Evolutionary conservation across 2,888 invertebrate genomes (phyloP).

Genomic region (Sinhomidia bicolor): DNA sequence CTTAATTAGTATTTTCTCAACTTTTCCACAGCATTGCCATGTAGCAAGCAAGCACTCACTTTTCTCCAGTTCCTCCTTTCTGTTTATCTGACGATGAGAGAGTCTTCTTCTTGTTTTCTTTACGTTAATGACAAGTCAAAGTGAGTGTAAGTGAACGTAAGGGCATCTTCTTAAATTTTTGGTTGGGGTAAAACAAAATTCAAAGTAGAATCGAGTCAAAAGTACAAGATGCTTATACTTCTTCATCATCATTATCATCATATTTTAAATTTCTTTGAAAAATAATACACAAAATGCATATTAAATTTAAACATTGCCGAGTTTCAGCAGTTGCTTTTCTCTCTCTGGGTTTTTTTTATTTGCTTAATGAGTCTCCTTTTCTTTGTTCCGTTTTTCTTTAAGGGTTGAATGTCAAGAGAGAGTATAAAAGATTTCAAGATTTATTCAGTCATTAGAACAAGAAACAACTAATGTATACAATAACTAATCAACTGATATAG

Average conservation of each 20-base stretch:
- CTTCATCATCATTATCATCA: neutral
- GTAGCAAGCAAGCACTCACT: neutral
- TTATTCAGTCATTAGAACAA: slow-evolving; percentile 44
- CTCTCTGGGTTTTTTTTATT: no score
- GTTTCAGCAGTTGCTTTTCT: no score
- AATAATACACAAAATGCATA: neutral
- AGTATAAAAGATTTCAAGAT: neutral
- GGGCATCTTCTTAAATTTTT: neutral
- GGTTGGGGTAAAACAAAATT: neutral
- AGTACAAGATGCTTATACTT: neutral
- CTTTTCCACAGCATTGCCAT: neutral
- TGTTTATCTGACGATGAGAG: neutral
- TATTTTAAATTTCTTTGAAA: neutral
- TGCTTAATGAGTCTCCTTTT: no score
- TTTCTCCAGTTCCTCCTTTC: neutral
- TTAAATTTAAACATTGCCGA: no score
- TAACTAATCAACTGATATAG: neutral
- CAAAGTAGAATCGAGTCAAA: neutral
- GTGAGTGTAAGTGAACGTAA: neutral
- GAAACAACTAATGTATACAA: neutral
- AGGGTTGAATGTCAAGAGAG: no score
- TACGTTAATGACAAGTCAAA: slow-evolving; percentile 26
- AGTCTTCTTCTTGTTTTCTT: neutral
- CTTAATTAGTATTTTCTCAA: slow-evolving; percentile 33
- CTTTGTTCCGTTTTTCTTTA: no score